Conservation (phyloP, 1,140 invertebrate species). For the Stratiolaelaps scimitus region DNA sequence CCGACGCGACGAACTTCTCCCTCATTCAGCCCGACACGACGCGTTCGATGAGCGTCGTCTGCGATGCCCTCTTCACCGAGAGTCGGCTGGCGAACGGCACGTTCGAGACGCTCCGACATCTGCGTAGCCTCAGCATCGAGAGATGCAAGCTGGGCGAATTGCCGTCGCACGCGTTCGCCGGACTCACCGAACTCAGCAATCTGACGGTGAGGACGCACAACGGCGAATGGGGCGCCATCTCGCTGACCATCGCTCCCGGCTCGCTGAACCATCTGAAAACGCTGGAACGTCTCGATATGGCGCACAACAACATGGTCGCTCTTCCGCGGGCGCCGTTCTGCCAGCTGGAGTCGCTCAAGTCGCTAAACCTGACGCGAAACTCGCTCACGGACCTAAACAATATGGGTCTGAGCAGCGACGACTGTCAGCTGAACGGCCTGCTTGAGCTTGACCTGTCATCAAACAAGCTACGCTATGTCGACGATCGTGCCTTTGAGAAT, state of each 20-base stretch:
- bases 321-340: constrained; percentile 47
- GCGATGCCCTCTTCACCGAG: constrained; percentile 36
- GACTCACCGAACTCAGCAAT: constrained; percentile 52
- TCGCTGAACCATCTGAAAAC: constrained; percentile 59
- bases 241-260: constrained; percentile 56
- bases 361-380: constrained; percentile 68
- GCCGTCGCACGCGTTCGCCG: constrained; percentile 52
- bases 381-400: constrained; percentile 57
- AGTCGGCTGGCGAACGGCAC: constrained; percentile 44
- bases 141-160: constrained; percentile 63
- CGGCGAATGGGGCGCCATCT: constrained; percentile 63
- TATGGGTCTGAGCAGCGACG: constrained; percentile 51
- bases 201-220: constrained; percentile 60
- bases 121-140: constrained; percentile 57
- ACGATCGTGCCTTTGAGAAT: constrained; percentile 33
- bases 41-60: constrained; percentile 33
- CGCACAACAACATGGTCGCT: constrained; percentile 33
- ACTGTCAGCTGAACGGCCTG: constrained; percentile 39
- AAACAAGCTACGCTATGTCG: constrained; percentile 52
- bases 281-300: constrained; percentile 47
- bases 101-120: constrained; percentile 57
- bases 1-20: constrained; percentile 35
- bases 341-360: constrained; percentile 58
- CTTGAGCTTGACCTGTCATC: constrained; percentile 60
- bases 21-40: constrained; percentile 36